Conservation (phyloP, 2,888 invertebrate species). For the Liodrosophila aerea region DNA sequence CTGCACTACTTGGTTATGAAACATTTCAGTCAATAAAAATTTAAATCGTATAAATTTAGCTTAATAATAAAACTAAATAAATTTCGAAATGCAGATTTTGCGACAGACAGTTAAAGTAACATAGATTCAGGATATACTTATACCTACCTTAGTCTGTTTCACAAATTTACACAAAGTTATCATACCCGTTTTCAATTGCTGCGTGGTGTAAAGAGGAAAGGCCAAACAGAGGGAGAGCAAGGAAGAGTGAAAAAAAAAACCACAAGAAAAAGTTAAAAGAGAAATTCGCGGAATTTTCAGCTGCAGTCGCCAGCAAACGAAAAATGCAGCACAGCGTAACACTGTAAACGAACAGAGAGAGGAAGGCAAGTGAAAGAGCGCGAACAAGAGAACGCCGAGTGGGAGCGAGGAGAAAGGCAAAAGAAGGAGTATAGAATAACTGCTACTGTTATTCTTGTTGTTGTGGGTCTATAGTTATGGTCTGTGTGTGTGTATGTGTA, state of each 20-base stretch:
- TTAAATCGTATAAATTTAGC: too few species aligned
- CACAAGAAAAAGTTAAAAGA: conserved; percentile 43
- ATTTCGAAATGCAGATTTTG: too few species aligned
- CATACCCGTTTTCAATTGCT: too few species aligned
- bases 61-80: too few species aligned
- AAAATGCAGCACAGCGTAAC: conserved; percentile 48
- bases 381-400: background rate
- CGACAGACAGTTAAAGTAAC: too few species aligned
- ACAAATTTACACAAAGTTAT: too few species aligned
- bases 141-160: too few species aligned
- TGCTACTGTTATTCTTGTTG: conserved; percentile 15
- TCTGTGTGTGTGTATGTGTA: conserved; percentile 12
- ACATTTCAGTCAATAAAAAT: too few species aligned
- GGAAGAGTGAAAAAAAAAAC: conserved; percentile 5
- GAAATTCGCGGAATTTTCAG: conserved; percentile 73
- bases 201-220: conserved; percentile 1
- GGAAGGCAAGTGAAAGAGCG: conserved; percentile 26
- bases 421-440: conserved; percentile 11
- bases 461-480: conserved; percentile 20
- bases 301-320: conserved; percentile 61
- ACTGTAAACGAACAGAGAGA: conserved; percentile 63
- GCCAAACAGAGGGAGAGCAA: background rate
- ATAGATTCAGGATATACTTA: too few species aligned
- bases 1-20: too few species aligned
- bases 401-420: background rate